Conservation (phyloP, 2,113 vertebrate species). For the Progne subis region DNA sequence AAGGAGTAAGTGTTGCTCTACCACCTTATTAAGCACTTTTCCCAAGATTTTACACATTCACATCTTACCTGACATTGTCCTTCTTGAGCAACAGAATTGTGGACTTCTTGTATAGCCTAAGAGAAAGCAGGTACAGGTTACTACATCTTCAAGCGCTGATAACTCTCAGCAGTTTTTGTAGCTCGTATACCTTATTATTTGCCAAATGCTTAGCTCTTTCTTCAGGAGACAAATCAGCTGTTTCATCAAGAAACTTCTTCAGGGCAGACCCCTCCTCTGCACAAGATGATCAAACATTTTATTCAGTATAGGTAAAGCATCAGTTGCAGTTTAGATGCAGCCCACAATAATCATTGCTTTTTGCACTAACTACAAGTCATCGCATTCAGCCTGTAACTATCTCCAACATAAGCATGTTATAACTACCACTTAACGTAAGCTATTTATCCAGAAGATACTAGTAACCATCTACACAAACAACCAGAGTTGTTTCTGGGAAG, state of each 20-base stretch:
- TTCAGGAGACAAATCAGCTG: constrained; percentile 84
- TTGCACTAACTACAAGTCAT: not conserved
- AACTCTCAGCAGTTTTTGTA: not conserved
- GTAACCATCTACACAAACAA: not conserved
- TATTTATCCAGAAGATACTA: not conserved
- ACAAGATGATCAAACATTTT: not conserved
- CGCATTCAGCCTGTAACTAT: not conserved
- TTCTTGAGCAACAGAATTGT: constrained; percentile 88
- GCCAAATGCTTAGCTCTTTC: constrained; percentile 91
- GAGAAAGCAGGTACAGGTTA: constrained; percentile 5
- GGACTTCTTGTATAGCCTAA: constrained; percentile 84
- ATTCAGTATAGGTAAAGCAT: not conserved
- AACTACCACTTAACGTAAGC: not conserved
- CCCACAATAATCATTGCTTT: not conserved
- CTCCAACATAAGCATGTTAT: not conserved
- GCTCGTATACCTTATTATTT: constrained; percentile 83
- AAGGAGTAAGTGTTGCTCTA: not conserved
- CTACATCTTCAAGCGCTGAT: not conserved
- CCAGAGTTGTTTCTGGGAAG: not conserved
- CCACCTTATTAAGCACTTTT: not conserved
- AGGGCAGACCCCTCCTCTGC: constrained; percentile 85
- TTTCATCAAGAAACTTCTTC: constrained; percentile 91
- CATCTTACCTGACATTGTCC: constrained; percentile 90
- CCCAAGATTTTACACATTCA: not conserved
- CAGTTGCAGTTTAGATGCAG: not conserved